These are phyloP conservation scores for Chymomyza caudatula DNA, from an alignment of 2,888 invertebrate species.

Conservation along the genomic window DNA sequence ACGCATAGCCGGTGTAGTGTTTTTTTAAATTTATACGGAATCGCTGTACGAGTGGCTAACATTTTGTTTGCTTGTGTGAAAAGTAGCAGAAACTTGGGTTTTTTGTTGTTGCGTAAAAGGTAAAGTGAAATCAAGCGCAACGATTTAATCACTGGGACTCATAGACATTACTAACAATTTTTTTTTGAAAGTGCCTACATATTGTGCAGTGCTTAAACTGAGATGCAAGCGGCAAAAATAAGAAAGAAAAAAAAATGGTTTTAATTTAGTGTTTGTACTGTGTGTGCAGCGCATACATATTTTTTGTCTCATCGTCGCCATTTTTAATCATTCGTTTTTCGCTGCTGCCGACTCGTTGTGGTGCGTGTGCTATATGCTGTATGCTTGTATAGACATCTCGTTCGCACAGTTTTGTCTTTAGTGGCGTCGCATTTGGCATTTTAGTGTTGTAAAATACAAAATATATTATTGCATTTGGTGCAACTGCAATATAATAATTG, in stretches of 20 bases:
- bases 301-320: constrained; percentile 63
- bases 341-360: constrained; percentile 34
- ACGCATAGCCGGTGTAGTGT: neutral
- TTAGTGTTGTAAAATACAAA: constrained; percentile 42
- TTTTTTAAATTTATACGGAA: neutral
- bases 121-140: constrained; percentile 33
- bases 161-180: too few species aligned
- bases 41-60: neutral
- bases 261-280: constrained; percentile 39
- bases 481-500: constrained; percentile 1
- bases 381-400: constrained; percentile 41
- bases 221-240: neutral
- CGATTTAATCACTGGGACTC: neutral
- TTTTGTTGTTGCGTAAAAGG: constrained; percentile 68
- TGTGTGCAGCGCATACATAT: constrained; percentile 52
- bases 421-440: constrained; percentile 25
- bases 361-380: neutral
- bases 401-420: constrained; percentile 14
- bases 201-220: neutral
- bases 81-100: constrained; percentile 37
- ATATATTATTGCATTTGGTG: neutral
- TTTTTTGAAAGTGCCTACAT: too few species aligned
- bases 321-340: constrained; percentile 65
- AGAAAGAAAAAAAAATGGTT: constrained; percentile 6
- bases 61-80: constrained; percentile 37